Evolutionary conservation across 2,113 vertebrate genomes (phyloP).

Genomic region (Pristiophorus japonicus): DNA sequence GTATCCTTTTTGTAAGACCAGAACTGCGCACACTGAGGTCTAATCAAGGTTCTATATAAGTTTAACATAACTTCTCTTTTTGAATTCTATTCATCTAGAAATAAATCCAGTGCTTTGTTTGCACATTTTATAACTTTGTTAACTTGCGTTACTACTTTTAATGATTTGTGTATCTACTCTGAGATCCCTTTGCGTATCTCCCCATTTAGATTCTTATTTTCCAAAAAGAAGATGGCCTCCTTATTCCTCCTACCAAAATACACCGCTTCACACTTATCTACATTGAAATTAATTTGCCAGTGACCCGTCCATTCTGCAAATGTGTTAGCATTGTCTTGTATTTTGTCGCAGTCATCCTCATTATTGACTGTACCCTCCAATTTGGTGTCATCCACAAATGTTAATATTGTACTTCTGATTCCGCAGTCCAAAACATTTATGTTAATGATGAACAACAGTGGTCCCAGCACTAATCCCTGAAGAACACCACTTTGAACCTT

Average conservation of each 20-base stretch:
- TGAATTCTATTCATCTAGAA: no score
- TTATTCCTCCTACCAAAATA: background rate
- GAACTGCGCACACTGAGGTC: background rate
- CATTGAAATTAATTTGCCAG: background rate
- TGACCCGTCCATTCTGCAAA: background rate
- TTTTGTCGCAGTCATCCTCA: background rate
- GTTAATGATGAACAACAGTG: background rate
- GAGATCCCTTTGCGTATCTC: background rate
- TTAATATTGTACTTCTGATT: background rate
- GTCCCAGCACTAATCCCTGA: background rate
- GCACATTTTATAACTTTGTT: background rate
- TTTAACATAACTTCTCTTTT: background rate
- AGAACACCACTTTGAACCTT: background rate
- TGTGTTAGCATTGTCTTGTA: background rate
- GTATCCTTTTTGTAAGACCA: background rate
- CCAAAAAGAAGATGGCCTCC: background rate
- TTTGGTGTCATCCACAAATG: background rate
- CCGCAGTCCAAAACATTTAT: background rate
- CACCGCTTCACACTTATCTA: background rate
- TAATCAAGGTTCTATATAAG: background rate
- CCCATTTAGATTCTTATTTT: background rate
- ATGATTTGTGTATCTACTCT: background rate
- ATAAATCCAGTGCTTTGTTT: background rate
- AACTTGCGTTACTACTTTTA: background rate
- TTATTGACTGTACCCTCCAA: background rate